Evolutionary conservation across 1,140 invertebrate species (phyloP).

Genomic region (Scaptodrosophila lebanonensis): DNA sequence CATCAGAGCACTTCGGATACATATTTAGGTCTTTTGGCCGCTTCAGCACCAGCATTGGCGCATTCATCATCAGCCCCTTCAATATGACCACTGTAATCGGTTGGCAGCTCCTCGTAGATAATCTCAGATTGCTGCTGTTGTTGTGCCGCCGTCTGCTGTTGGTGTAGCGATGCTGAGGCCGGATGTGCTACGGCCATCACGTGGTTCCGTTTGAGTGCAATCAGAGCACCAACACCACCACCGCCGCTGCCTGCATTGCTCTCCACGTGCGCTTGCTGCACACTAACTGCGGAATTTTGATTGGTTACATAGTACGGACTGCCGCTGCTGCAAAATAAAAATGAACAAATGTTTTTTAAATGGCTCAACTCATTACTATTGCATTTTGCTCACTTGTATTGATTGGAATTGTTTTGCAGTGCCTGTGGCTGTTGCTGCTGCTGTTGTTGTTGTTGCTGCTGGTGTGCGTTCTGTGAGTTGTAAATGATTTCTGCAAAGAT

Average conservation of each 20-base stretch:
- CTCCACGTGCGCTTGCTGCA: constrained; percentile 48
- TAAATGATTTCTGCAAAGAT: constrained; percentile 64
- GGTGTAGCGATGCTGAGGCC: constrained; percentile 49
- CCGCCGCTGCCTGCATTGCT: constrained; percentile 31
- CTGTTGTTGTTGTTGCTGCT: constrained; percentile 50
- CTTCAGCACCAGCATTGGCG: constrained; percentile 41
- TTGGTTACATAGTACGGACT: constrained; percentile 72
- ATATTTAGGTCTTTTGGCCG: constrained; percentile 67
- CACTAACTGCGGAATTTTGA: constrained; percentile 56
- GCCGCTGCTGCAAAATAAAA: constrained; percentile 39
- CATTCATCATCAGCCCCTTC: constrained; percentile 65
- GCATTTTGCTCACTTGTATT: constrained; percentile 56
- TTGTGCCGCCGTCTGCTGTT: constrained; percentile 55
- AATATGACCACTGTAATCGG: constrained; percentile 73
- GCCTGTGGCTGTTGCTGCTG: constrained; percentile 43
- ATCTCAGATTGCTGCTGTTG: constrained; percentile 65
- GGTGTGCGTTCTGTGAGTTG: constrained; percentile 72
- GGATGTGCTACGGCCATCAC: constrained; percentile 56
- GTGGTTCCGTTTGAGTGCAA: constrained; percentile 70
- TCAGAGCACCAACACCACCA: constrained; percentile 59
- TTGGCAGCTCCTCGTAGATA: constrained; percentile 72
- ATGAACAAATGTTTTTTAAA: background rate
- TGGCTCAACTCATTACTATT: background rate
- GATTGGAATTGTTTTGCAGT: constrained; percentile 70
- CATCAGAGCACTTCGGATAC: constrained; percentile 75